phyloP scores from a whole-genome alignment of 2,888 invertebrate genomes.

The Melanargia galathea region DNA sequence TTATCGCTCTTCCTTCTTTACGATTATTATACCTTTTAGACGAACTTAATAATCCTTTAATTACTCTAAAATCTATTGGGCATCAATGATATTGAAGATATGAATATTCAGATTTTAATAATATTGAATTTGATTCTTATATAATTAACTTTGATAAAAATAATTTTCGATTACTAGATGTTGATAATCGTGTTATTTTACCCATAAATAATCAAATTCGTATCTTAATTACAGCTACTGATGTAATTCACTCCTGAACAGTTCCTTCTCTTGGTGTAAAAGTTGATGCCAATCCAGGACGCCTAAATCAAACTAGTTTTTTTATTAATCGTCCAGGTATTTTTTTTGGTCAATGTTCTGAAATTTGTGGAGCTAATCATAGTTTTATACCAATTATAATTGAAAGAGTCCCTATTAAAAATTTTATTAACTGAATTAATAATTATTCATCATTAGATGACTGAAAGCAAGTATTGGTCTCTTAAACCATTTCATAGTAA shows the following conservation, averaged over 20 bases:
- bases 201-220: constrained; percentile 85
- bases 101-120: constrained; percentile 83
- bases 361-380: constrained; percentile 91
- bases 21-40: constrained; percentile 83
- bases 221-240: constrained; percentile 82
- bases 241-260: constrained; percentile 87
- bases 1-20: constrained; percentile 84
- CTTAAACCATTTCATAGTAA: constrained; percentile 86
- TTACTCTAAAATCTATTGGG: constrained; percentile 84
- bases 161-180: constrained; percentile 38
- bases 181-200: constrained; percentile 82
- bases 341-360: constrained; percentile 89
- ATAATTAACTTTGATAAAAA: constrained; percentile 33
- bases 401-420: constrained; percentile 82
- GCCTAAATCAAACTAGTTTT: constrained; percentile 77
- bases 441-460: constrained; percentile 82
- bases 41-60: constrained; percentile 76
- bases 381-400: constrained; percentile 86
- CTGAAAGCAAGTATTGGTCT: constrained; percentile 87
- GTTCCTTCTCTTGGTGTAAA: constrained; percentile 84
- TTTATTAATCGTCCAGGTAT: constrained; percentile 84
- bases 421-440: constrained; percentile 78
- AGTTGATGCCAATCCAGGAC: constrained; percentile 85
- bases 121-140: constrained; percentile 45
- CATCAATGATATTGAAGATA: constrained; percentile 87